phyloP scores from a whole-genome alignment of 2,888 invertebrate genomes.

The Rotaria macrura region DNA sequence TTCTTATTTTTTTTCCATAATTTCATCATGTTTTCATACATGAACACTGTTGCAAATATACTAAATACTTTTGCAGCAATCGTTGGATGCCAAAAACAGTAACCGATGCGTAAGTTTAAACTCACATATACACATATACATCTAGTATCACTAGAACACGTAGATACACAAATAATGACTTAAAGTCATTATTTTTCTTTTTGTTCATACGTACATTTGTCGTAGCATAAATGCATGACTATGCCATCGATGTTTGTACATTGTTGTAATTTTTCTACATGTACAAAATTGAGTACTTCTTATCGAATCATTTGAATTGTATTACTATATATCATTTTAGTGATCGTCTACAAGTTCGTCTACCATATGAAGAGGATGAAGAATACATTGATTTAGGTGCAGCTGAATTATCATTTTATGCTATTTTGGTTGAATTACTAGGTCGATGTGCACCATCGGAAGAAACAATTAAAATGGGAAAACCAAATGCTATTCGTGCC shows the following conservation, averaged over 20 bases:
- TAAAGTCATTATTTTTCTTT: neutral
- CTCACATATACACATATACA: neutral
- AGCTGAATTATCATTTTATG: slow-evolving; percentile 93
- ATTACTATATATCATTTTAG: neutral
- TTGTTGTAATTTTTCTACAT: neutral
- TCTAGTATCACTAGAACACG: neutral
- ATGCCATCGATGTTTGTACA: no score
- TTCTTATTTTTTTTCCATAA: no score
- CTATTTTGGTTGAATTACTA: slow-evolving; percentile 86
- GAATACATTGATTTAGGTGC: slow-evolving; percentile 98
- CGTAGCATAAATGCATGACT: neutral
- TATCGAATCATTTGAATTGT: neutral
- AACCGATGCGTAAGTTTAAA: neutral
- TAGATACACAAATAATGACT: neutral
- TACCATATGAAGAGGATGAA: slow-evolving; percentile 87
- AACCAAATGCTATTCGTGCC: slow-evolving; percentile 92
- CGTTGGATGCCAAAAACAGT: neutral
- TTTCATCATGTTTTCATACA: no score
- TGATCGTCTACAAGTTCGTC: slow-evolving; percentile 20
- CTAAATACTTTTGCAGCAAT: neutral
- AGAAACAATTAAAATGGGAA: slow-evolving; percentile 59
- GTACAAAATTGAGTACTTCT: no score
- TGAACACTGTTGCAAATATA: neutral
- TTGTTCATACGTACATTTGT: neutral
- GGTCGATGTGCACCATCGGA: slow-evolving; percentile 59